Conservation (phyloP, 2,888 invertebrate genomes). For the Seira ritae region DNA sequence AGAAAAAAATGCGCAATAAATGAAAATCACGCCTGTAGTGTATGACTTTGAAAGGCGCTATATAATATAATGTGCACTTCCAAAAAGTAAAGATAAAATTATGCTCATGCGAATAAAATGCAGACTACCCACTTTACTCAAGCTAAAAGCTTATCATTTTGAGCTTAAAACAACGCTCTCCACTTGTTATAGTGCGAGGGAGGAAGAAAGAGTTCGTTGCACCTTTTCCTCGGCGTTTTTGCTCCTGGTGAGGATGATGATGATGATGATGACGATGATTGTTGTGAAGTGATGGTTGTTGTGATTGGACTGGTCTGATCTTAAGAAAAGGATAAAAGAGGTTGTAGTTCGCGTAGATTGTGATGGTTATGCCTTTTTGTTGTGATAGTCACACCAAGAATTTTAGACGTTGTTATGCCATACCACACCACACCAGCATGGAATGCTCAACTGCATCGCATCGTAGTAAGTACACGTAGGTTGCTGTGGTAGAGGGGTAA, state of each 20-base stretch:
- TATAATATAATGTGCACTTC: too few species aligned
- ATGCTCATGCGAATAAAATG: too few species aligned
- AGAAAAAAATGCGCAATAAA: slow-evolving; percentile 8
- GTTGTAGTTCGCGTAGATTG: slow-evolving; percentile 8
- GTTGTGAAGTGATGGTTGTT: slow-evolving; percentile 33
- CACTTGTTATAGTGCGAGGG: slow-evolving; percentile 56
- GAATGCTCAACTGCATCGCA: too few species aligned
- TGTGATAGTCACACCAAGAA: slow-evolving; percentile 4
- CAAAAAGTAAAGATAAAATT: too few species aligned
- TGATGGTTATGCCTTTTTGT: not conserved
- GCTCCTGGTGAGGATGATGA: not conserved
- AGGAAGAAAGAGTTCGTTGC: slow-evolving; percentile 72
- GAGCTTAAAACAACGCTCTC: not conserved
- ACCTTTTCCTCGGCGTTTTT: slow-evolving; percentile 50
- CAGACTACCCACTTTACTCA: too few species aligned
- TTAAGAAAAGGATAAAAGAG: slow-evolving; percentile 33
- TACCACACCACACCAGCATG: too few species aligned
- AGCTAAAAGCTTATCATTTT: too few species aligned
- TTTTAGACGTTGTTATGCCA: too few species aligned
- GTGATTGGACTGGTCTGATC: not conserved
- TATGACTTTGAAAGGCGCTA: not conserved
- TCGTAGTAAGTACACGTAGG: too few species aligned
- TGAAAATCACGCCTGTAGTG: slow-evolving; percentile 9
- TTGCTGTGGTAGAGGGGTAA: too few species aligned
- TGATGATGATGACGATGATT: slow-evolving; percentile 27